These are phyloP conservation scores for Ibycter americanus DNA, from an alignment of 2,797 vertebrate genomes.

Conservation along the genomic window DNA sequence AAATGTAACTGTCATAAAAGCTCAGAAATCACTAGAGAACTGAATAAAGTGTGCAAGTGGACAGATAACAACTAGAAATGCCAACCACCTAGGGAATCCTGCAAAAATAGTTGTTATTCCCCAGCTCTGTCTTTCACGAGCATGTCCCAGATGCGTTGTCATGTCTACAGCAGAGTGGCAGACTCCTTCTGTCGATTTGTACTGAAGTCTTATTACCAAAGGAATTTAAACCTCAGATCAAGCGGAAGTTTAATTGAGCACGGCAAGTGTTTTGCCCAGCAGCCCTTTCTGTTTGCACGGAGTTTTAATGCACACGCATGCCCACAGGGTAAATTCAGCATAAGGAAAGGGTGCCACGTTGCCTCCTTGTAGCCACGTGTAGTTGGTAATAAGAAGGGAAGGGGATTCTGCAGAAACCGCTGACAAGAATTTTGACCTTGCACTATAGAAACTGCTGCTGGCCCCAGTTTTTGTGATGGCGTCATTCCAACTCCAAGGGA, in stretches of 20 bases:
- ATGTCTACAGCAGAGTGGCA: not conserved
- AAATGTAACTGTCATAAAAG: not conserved
- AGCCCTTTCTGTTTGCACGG: not conserved
- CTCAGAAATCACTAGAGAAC: not conserved
- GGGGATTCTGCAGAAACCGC: not conserved
- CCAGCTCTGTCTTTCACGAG: not conserved
- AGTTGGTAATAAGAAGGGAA: not conserved
- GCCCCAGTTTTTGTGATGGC: not conserved
- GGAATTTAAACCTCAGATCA: slow-evolving; percentile 4
- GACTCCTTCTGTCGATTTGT: not conserved
- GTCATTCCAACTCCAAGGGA: not conserved
- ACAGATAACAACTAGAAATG: not conserved
- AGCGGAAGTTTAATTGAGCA: slow-evolving; percentile 23
- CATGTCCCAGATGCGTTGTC: not conserved
- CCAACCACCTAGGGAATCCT: not conserved
- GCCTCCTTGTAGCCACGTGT: not conserved
- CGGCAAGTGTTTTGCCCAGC: not conserved
- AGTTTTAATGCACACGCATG: not conserved
- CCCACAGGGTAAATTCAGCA: not conserved
- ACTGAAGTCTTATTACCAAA: not conserved
- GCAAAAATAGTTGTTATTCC: slow-evolving; percentile 8
- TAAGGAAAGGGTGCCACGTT: not conserved
- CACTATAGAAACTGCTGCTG: not conserved
- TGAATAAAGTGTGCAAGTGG: not conserved
- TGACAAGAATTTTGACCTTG: slow-evolving; percentile 16